These are phyloP conservation scores for Dendroctonus valens DNA, from an alignment of 1,140 invertebrate species.

Conservation along the genomic window DNA sequence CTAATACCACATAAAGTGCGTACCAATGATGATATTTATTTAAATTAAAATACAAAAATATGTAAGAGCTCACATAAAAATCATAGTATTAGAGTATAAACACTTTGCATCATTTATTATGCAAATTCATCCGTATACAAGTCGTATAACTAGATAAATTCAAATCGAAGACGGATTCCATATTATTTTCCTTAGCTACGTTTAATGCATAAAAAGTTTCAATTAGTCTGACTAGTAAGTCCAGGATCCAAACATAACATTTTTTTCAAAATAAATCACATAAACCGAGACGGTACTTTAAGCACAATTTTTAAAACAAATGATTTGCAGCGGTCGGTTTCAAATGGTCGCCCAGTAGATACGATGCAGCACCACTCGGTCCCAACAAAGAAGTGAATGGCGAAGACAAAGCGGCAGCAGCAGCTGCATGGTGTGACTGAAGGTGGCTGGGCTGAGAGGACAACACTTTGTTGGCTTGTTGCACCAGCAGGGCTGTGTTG, in stretches of 20 bases:
- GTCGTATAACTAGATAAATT: slow-evolving; percentile 41
- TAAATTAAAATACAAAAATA: too few relatives aligned
- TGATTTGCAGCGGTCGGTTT: slow-evolving; percentile 49
- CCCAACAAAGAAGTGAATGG: slow-evolving; percentile 51
- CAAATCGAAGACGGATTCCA: slow-evolving; percentile 34
- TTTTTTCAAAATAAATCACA: background rate
- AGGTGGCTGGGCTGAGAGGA: slow-evolving; percentile 47
- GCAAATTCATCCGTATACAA: slow-evolving; percentile 37
- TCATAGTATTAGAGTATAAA: background rate
- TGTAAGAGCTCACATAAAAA: background rate
- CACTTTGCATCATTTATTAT: background rate
- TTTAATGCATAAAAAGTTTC: too few relatives aligned
- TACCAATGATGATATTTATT: too few relatives aligned
- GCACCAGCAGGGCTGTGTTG: slow-evolving; percentile 50
- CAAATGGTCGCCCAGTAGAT: slow-evolving; percentile 48
- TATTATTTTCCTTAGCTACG: too few relatives aligned
- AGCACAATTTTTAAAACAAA: slow-evolving; percentile 43
- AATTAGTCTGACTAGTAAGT: too few relatives aligned
- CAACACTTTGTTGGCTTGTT: slow-evolving; percentile 49
- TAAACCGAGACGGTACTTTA: background rate
- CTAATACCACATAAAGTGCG: too few relatives aligned
- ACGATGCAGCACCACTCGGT: slow-evolving; percentile 48
- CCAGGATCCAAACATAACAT: too few relatives aligned
- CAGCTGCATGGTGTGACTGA: slow-evolving; percentile 46
- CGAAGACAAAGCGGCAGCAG: slow-evolving; percentile 49